Base-by-base conservation (phyloP, 2,113 vertebrate species). In the Perca fluviatilis region DNA sequence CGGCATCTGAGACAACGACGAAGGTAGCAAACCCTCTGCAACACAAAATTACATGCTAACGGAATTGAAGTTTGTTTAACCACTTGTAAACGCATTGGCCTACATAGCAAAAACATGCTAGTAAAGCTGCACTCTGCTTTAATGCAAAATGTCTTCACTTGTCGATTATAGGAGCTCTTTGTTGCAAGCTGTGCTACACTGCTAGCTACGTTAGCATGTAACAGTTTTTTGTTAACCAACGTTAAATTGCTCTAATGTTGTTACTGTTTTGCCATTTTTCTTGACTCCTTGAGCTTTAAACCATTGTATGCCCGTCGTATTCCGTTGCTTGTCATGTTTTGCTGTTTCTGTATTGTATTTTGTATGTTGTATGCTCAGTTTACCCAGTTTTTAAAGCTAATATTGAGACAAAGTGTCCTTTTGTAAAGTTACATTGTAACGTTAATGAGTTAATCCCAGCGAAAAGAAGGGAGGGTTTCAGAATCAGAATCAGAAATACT, bases 1-100 rank as follows among this genome's bases (percentile, higher is more conserved):
- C 94, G 92, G 91, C 88, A 25, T 75, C 89, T 9, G 92, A 93
- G 84, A 63, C 82, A 72, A 86, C 93, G 85, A 93, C 88, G 89
- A 94, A 94, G 94, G 94, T 94, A 93, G 66, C 36, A 69, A 85
- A 61, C 3, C 64, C 30, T 49, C 46, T 66, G 33, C 53, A 73
- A 5, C 54, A 30, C 68, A 27, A 64, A 75, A 40, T 10, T 13
- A 11, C 43, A 33, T 3, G 1, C 9, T 33, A 4, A 10, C 0
- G n/a, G 1, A 11, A 67, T 56, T 36, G 14, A 21, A 9, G 1
- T 4, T 5, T 3, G 9, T 65, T 53, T 76, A 5, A 46, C 2
- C 0, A 8, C 13, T 1, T 78, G 1, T 30, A 13, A 68, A 61
- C 14, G 0, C n/a, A 0, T n/a, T 3, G 19, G 3, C 4, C 0